A percentile compares a stretch with the other conserved stretches of the same genome.
These are phyloP conservation scores for Nixonia krombeini DNA, from an alignment of 1,140 invertebrate species.

Conservation along the genomic window DNA sequence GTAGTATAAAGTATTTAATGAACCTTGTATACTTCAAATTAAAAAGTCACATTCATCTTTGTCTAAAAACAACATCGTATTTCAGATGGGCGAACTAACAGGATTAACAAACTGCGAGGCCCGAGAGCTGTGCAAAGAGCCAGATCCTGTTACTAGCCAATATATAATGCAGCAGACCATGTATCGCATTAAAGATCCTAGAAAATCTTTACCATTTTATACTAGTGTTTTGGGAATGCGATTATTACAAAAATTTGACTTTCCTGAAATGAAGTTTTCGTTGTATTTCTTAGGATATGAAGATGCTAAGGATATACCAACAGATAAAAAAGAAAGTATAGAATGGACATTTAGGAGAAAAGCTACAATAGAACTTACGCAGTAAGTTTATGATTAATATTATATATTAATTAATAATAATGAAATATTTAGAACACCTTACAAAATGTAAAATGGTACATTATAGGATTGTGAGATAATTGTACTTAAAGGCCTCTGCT, in stretches of 20 bases:
- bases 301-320: conserved; percentile 79
- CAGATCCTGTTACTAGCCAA: conserved; percentile 79
- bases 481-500: too few species aligned
- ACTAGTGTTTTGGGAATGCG: conserved; percentile 92
- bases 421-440: too few species aligned
- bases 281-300: conserved; percentile 96
- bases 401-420: too few species aligned
- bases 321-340: conserved; percentile 78
- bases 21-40: too few species aligned
- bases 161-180: conserved; percentile 97
- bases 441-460: too few species aligned
- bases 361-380: conserved; percentile 93
- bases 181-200: conserved; percentile 94
- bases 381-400: too few species aligned
- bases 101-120: conserved; percentile 78
- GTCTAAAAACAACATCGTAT: too few species aligned
- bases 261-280: conserved; percentile 91
- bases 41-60: too few species aligned
- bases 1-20: too few species aligned
- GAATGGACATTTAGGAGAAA: conserved; percentile 86
- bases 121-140: conserved; percentile 76
- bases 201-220: conserved; percentile 90
- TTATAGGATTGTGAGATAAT: too few species aligned
- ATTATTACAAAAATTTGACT: conserved; percentile 89
- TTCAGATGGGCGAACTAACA: conserved; percentile 73